phyloP scores from a whole-genome alignment of 2,888 invertebrate genomes.

The Thera britannica region DNA sequence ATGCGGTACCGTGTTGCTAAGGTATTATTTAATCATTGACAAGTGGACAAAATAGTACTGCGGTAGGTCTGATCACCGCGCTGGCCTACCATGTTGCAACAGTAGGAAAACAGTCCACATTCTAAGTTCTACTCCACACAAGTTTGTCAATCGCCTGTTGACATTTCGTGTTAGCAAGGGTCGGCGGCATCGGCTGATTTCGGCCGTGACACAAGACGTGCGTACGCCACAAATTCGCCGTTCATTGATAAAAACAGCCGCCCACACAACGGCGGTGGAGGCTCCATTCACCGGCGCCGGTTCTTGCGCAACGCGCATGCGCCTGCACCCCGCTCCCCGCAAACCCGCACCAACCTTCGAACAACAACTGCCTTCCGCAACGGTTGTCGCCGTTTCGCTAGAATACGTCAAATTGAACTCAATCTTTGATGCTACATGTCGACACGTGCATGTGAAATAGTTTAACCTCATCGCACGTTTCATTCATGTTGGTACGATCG shows the following conservation, averaged over 20 bases:
- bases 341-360: constrained; percentile 59
- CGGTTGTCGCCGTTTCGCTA: constrained; percentile 48
- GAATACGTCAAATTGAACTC: constrained; percentile 41
- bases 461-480: constrained; percentile 35
- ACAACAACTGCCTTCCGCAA: constrained; percentile 62
- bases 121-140: constrained; percentile 38
- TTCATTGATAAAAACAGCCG: constrained; percentile 82
- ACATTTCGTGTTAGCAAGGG: constrained; percentile 74
- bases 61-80: constrained; percentile 36
- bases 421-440: constrained; percentile 28
- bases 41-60: constrained; percentile 14
- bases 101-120: constrained; percentile 31
- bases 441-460: constrained; percentile 35
- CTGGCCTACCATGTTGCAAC: constrained; percentile 35
- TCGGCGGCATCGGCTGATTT: constrained; percentile 47
- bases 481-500: constrained; percentile 28
- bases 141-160: constrained; percentile 60
- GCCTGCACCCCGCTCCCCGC: constrained; percentile 51
- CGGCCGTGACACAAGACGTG: constrained; percentile 77
- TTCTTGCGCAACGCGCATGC: constrained; percentile 75
- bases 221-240: constrained; percentile 79
- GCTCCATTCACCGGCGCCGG: constrained; percentile 80
- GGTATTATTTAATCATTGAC: constrained; percentile 16
- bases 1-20: neutral
- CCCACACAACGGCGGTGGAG: constrained; percentile 64